Evolutionary conservation across 2,888 invertebrate genomes (phyloP).

Genomic region (Trachelus iudaicus): DNA sequence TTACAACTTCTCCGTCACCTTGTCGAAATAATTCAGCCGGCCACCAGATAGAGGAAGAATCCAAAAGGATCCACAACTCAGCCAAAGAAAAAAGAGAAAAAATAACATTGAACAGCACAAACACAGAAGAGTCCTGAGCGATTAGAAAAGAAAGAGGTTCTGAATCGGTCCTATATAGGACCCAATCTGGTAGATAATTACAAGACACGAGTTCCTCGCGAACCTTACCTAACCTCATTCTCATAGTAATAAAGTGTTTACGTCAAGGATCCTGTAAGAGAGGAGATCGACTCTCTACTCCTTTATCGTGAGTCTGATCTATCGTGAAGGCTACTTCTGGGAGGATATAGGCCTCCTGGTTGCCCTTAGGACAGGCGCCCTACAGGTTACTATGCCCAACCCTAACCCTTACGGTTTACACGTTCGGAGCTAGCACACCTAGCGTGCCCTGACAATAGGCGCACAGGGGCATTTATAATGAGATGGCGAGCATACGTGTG

Average conservation of each 20-base stretch:
- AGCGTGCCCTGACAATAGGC: slow-evolving; percentile 45
- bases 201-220: too few species aligned
- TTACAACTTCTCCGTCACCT: not conserved
- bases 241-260: too few species aligned
- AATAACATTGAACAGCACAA: too few species aligned
- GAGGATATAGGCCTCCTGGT: slow-evolving; percentile 34
- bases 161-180: too few species aligned
- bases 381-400: slow-evolving; percentile 30
- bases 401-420: slow-evolving; percentile 32
- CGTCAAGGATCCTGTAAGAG: not conserved
- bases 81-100: too few species aligned
- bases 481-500: slow-evolving; percentile 27
- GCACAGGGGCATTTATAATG: slow-evolving; percentile 50
- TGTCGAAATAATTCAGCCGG: slow-evolving; percentile 1
- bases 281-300: not conserved
- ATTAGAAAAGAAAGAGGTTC: too few species aligned
- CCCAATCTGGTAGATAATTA: too few species aligned
- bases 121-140: too few species aligned
- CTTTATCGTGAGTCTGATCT: too few species aligned
- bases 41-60: too few species aligned
- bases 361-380: slow-evolving; percentile 39
- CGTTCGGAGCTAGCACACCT: slow-evolving; percentile 36
- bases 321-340: not conserved
- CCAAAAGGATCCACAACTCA: too few species aligned
- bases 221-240: too few species aligned